A percentile compares a stretch with the other conserved stretches of the same genome.
phyloP scores from a whole-genome alignment of 2,797 vertebrate genomes.

The Fringilla coelebs region DNA sequence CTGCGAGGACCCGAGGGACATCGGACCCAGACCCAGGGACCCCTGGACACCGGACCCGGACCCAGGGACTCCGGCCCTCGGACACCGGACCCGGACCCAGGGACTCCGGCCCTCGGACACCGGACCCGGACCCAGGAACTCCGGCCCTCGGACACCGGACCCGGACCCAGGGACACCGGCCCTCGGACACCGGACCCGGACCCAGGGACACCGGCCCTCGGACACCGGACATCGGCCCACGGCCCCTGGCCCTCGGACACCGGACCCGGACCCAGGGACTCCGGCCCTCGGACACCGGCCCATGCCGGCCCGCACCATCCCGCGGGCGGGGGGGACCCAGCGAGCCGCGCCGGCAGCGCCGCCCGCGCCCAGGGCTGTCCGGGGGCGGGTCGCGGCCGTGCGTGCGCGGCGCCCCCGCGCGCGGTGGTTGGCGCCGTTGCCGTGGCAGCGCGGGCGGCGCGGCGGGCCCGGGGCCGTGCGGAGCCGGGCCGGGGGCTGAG shows the following conservation, averaged over 20 bases:
- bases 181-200: background rate
- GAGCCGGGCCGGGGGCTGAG: background rate
- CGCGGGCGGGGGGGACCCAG: background rate
- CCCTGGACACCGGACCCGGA: no score
- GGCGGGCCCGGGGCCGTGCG: background rate
- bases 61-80: background rate
- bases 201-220: no score
- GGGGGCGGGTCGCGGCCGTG: background rate
- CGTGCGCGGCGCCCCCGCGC: background rate
- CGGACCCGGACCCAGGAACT: accelerated
- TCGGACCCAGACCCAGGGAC: background rate
- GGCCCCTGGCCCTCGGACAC: no score
- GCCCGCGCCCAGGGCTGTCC: background rate
- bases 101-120: no score
- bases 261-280: no score
- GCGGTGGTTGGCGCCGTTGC: background rate
- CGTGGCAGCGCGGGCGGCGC: background rate
- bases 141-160: background rate
- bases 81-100: no score
- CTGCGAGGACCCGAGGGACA: accelerated
- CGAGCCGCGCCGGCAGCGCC: background rate
- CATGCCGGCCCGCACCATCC: background rate
- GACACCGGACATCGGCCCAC: no score
- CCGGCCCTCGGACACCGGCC: background rate
- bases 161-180: no score